Base-by-base conservation (phyloP, 2,797 vertebrate genomes). In the Glyptemys insculpta region DNA sequence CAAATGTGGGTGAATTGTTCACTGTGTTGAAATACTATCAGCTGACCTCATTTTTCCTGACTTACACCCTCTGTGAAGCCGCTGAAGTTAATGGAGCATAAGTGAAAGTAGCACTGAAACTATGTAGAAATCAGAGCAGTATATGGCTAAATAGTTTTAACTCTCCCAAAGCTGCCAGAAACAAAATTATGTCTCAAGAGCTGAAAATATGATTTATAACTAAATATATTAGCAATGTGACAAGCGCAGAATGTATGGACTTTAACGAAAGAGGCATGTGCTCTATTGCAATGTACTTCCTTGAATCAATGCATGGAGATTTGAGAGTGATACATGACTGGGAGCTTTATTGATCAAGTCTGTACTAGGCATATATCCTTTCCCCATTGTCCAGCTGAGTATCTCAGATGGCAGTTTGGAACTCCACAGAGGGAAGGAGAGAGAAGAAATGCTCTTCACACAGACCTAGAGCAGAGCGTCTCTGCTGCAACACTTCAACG, bases 81-180 rank as follows among this genome's bases (percentile, higher is more conserved):
- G 0, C 0, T 76, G 27, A 76, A 76, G 14, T 47, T 14, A 47
- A 27, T 47, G 41, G 41, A 76, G 41, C 27, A 29, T 44, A 76
- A 76, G 72, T 29, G 12, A 76, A 44, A 76, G 72, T 44, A 76
- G 25, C 72, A 27, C 18, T 68, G 65, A n/a, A 34, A 34, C 56
- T 25, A 19, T 3, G 49, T 53, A 29, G 31, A 65, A 88, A 82
- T 68, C 21, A 18, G 41, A 65, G 41, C 29, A 83, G 62, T 52
- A 86, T 41, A 52, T 2, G 56, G 41, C 44, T 62, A 25, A 81
- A 72, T 12, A 57, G 1, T 1, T 12, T 11, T 47, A 0, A 0
- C 59, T 85, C 54, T 83, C 56, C 84, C 19, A 50, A 88, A 93
- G 50, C 78, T 76, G 29, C 85, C 83, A 50, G 0, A 6, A 50